A percentile compares a stretch with the other conserved stretches of the same genome.
phyloP scores from a whole-genome alignment of 2,888 invertebrate species.

The Pheosia tremula region DNA sequence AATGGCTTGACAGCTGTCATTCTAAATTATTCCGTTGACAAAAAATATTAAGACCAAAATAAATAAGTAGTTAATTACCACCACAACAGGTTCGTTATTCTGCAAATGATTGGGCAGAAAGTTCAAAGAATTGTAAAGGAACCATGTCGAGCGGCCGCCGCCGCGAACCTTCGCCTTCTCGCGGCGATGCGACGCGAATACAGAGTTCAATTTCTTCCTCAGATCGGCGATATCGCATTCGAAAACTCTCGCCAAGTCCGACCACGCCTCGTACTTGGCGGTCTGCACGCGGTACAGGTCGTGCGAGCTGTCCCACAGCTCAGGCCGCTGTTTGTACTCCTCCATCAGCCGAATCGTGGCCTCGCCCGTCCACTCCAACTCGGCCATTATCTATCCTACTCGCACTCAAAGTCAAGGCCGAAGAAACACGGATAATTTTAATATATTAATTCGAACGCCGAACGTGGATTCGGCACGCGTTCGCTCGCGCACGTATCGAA shows the following conservation, averaged over 20 bases:
- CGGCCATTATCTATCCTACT: conserved; percentile 44
- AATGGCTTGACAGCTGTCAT: no score
- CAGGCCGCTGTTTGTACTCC: conserved; percentile 57
- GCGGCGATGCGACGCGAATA: conserved; percentile 73
- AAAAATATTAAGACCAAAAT: no score
- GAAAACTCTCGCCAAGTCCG: conserved; percentile 59
- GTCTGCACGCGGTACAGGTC: conserved; percentile 59
- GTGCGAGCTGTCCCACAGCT: conserved; percentile 64
- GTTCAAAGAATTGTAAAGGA: conserved; percentile 62
- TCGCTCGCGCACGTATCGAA: conserved; percentile 44
- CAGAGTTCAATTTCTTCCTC: conserved; percentile 71
- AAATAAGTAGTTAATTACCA: no score
- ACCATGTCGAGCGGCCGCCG: conserved; percentile 66
- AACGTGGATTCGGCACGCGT: conserved; percentile 43
- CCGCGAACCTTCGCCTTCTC: conserved; percentile 65
- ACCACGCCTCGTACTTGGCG: conserved; percentile 68
- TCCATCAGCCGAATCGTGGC: conserved; percentile 57
- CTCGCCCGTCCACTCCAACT: conserved; percentile 66
- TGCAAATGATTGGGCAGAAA: conserved; percentile 65
- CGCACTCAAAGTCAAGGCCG: conserved; percentile 33
- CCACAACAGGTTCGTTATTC: conserved; percentile 14
- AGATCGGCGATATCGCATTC: conserved; percentile 67
- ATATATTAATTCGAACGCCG: conserved; percentile 49
- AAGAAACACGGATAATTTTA: conserved; percentile 16
- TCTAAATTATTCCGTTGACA: no score